Conservation (phyloP, 1,140 invertebrate species). For the Brachionus rotundiformis region DNA sequence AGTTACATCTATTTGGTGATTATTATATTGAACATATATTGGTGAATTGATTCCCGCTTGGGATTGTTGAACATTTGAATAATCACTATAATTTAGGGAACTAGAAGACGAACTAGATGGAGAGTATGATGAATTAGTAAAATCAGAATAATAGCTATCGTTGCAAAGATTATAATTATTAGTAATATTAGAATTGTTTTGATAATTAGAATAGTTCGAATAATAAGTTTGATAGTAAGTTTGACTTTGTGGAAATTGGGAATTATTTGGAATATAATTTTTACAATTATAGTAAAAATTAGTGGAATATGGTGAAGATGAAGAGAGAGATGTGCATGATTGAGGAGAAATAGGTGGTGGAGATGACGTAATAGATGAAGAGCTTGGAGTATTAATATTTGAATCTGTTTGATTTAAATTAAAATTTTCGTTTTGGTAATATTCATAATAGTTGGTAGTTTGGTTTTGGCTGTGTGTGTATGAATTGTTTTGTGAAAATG, state of each 20-base stretch:
- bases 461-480: background rate
- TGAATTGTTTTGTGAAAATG: background rate
- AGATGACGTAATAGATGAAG: constrained; percentile 2
- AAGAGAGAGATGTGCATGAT: constrained; percentile 18
- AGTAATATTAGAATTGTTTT: background rate
- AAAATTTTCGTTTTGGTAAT: background rate
- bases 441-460: background rate
- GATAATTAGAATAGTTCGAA: background rate
- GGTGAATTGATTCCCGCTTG: background rate
- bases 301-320: background rate
- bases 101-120: background rate
- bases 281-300: background rate
- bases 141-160: constrained; percentile 33
- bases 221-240: constrained; percentile 8
- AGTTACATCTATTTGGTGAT: constrained; percentile 23
- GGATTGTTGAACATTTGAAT: background rate
- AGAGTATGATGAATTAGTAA: constrained; percentile 16
- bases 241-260: background rate
- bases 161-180: background rate
- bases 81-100: background rate
- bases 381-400: constrained; percentile 5
- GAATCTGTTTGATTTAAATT: background rate
- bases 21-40: constrained; percentile 17
- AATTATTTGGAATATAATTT: background rate
- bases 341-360: constrained; percentile 1